Conservation (phyloP, 2,797 vertebrate genomes). For the Spheniscus humboldti region DNA sequence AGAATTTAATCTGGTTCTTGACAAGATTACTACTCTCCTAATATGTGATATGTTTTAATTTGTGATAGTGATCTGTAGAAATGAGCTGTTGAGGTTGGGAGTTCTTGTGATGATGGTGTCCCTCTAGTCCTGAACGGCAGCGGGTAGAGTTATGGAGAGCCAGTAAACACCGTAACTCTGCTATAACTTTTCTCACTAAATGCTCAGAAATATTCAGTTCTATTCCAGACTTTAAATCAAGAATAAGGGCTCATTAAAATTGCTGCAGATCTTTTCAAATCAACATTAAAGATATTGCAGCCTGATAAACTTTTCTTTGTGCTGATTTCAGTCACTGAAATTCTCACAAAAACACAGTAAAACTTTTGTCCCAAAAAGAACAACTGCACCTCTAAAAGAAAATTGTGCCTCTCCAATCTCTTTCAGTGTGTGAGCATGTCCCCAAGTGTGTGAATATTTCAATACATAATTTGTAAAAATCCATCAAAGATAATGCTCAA, state of each 20-base stretch:
- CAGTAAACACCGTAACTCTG: not conserved
- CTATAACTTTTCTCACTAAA: not conserved
- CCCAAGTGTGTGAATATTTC: conserved; percentile 13
- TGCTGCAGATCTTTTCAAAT: not conserved
- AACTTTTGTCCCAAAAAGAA: not conserved
- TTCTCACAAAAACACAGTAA: not conserved
- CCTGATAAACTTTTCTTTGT: not conserved
- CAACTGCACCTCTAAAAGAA: not conserved
- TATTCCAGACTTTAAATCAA: not conserved
- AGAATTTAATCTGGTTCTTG: conserved; percentile 46
- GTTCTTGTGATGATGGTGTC: not conserved
- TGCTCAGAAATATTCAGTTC: not conserved
- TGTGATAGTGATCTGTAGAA: not conserved
- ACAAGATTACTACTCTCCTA: not conserved
- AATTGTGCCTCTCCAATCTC: not conserved
- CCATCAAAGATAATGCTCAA: not conserved
- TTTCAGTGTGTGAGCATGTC: not conserved
- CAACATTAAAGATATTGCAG: not conserved
- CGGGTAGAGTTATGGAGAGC: not conserved
- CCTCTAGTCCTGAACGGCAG: not conserved
- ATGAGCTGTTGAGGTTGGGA: not conserved
- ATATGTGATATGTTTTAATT: not conserved
- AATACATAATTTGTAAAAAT: not conserved
- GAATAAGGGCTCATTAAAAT: not conserved
- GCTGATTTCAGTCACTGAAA: not conserved